A percentile compares a stretch with the other conserved stretches of the same genome.
Conservation (phyloP, 2,888 invertebrate species). For the Rotaria magnacalcarata region DNA sequence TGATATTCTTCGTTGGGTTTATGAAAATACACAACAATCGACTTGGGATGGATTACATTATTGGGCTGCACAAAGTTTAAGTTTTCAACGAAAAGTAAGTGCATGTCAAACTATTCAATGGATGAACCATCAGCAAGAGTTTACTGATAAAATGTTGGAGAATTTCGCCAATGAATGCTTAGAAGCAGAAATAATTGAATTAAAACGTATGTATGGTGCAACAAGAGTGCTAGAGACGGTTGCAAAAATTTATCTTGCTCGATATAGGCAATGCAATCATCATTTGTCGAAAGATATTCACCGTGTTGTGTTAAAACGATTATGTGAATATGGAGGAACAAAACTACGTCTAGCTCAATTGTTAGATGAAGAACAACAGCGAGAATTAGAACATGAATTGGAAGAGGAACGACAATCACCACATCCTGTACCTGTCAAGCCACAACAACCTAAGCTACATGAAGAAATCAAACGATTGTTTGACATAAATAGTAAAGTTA, state of each 20-base stretch:
- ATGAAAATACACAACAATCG: neutral
- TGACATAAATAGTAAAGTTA: neutral
- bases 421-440: neutral
- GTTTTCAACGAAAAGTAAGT: neutral
- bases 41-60: neutral
- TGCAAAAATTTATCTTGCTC: neutral
- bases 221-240: neutral
- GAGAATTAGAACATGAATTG: neutral
- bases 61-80: neutral
- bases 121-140: neutral
- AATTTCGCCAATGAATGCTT: neutral
- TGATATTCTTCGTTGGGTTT: slow-evolving; percentile 5
- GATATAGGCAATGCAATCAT: neutral
- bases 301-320: neutral
- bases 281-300: neutral
- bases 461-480: neutral
- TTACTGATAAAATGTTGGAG: neutral
- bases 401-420: neutral
- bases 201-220: neutral
- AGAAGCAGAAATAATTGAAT: neutral
- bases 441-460: neutral
- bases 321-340: neutral
- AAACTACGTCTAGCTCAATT: neutral
- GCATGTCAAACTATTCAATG: neutral
- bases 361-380: neutral